A percentile compares a stretch with the other conserved stretches of the same genome.
Conservation (phyloP, 2,113 vertebrate species). For the Cebus imitator region DNA sequence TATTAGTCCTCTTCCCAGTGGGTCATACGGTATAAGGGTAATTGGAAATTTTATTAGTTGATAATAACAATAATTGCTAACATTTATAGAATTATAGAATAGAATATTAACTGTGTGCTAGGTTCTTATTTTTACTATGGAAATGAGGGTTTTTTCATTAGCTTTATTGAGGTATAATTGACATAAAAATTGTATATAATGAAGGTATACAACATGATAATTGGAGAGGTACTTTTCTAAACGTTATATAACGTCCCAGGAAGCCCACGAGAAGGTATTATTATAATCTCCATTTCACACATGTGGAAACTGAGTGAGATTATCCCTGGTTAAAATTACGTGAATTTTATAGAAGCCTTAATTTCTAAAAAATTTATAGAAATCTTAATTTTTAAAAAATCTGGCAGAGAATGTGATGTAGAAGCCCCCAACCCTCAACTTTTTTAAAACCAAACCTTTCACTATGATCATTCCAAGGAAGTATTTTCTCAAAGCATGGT, state of each 20-base stretch:
- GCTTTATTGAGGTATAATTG: neutral
- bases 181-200: neutral
- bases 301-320: neutral
- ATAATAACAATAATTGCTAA: constrained; percentile 51
- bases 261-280: neutral
- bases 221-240: neutral
- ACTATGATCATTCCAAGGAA: neutral
- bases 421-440: neutral
- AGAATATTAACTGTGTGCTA: neutral
- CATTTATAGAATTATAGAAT: neutral
- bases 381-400: neutral
- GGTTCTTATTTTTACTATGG: neutral
- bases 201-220: neutral
- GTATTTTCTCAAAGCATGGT: neutral
- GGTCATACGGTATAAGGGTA: neutral
- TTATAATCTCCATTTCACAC: constrained; percentile 10
- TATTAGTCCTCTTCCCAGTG: neutral
- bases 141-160: neutral
- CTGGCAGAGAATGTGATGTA: neutral
- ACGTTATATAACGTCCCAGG: neutral
- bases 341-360: neutral
- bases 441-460: constrained; percentile 13
- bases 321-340: constrained; percentile 14
- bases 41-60: constrained; percentile 31
- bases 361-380: neutral